Evolutionary conservation across 2,113 vertebrate species (phyloP).

Genomic region (Sterrhoptilus dennistouni): DNA sequence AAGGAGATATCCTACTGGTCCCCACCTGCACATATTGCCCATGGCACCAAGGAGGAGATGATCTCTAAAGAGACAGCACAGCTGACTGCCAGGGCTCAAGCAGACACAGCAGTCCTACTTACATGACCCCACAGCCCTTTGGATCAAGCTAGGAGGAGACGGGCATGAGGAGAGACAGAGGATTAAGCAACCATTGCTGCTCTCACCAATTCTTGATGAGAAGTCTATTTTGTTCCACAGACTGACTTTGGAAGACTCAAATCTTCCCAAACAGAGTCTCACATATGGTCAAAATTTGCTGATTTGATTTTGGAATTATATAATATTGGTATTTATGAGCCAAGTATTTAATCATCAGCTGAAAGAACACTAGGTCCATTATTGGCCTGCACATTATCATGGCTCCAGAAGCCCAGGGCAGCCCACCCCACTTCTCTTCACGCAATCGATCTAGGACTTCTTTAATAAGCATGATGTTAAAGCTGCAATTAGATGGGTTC

Average conservation of each 20-base stretch:
- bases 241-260: not conserved
- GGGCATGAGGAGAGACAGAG: not conserved
- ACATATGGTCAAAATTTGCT: slow-evolving; percentile 30
- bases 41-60: not conserved
- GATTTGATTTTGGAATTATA: slow-evolving; percentile 20
- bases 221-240: not conserved
- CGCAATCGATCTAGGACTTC: not conserved
- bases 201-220: not conserved
- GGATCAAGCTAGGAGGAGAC: not conserved
- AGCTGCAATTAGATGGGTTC: not conserved
- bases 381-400: not conserved
- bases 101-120: not conserved
- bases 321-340: slow-evolving; percentile 43
- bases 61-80: not conserved
- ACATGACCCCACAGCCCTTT: not conserved
- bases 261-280: not conserved
- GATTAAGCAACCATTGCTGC: not conserved
- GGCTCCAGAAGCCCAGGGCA: not conserved
- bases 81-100: not conserved
- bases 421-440: not conserved
- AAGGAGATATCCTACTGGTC: not conserved
- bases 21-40: not conserved
- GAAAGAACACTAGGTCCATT: slow-evolving; percentile 32
- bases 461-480: not conserved
- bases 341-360: slow-evolving; percentile 36